Conservation (phyloP, 2,797 vertebrate species). For the Mus minutoides region DNA sequence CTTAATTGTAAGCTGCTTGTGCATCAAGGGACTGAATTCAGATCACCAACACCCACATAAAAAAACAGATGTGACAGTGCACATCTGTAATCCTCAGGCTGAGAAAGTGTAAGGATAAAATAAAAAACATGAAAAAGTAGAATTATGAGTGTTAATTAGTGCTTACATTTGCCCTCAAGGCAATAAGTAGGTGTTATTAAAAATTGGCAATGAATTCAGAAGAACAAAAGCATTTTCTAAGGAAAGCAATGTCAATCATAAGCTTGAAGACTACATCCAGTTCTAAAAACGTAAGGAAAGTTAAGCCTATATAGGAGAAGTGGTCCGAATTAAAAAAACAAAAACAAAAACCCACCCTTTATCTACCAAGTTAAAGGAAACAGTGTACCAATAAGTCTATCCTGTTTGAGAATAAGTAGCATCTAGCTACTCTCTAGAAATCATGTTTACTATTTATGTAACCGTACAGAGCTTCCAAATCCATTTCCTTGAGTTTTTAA, state of each 20-base stretch:
- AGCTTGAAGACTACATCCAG: not conserved
- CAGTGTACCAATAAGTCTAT: not conserved
- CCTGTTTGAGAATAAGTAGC: not conserved
- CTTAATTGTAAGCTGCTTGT: not conserved
- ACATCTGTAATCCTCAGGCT: not conserved
- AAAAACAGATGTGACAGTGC: not conserved
- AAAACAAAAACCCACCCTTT: not conserved
- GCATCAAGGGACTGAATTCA: not conserved
- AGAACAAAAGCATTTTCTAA: conserved; percentile 30
- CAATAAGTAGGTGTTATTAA: not conserved
- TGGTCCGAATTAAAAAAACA: not conserved
- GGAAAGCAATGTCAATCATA: conserved; percentile 24
- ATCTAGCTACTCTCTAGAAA: not conserved
- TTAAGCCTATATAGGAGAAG: not conserved
- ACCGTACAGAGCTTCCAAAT: conserved; percentile 34
- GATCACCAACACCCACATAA: not conserved
- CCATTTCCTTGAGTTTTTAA: conserved; percentile 54
- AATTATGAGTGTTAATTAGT: conserved; percentile 27
- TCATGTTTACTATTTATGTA: not conserved
- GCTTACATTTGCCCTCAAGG: not conserved
- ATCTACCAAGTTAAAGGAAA: not conserved
- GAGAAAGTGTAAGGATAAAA: not conserved
- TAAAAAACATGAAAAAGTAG: not conserved
- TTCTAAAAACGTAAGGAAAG: conserved; percentile 34
- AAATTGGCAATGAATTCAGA: not conserved